Evolutionary conservation across 2,888 invertebrate genomes (phyloP), one percentile per base, ranked within the genome.

Genomic region (Acrobasis consociella): DNA sequence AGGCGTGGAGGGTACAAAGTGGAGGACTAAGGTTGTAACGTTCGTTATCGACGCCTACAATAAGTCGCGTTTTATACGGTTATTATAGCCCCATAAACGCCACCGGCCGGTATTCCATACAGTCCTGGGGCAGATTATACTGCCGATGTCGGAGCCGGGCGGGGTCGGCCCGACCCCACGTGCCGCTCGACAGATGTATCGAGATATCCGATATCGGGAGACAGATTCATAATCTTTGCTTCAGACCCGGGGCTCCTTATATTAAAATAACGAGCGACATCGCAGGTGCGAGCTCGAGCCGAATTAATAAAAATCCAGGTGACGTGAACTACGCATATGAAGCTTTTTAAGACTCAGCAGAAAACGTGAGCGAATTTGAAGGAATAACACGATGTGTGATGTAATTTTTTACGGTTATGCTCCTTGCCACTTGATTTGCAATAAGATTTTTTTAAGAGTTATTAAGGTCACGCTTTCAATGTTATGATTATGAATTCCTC

Each of bases 51-150:
- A 87, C 86, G 87, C 85, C 86, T 87, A 90, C 91, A 92, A 92
- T 91, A 91, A 91, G 91, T 91, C 89, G 89, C 87, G 84, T 92
- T 93, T 93, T 92, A 93, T 93, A 91, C 83, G 89, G 90, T 91
- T 92, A 93, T 93, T 92, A 92, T 91, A 90, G 91, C 86, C 82
- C 87, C 86, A 91, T 93, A 92, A 92, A 90, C 85, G 89, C 86
- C 91, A 90, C 90, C 89, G 91, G 91, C 85, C 90, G 86, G 86
- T 89, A 89, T 89, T 90, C 90, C 90, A 91, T 92, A 90, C 88
- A 90, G 87, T 90, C 82, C 85, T 84, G 83, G 83, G 86, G 86
- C 90, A 87, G 88, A 88, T 90, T 91, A 90, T 90, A 87, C 88
- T 84, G 87, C 85, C 85, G 83, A 83, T 80, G 83, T 78, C 70